These are phyloP conservation scores for Omphaloscelis lunosa DNA, from an alignment of 2,888 invertebrate species.

Conservation along the genomic window DNA sequence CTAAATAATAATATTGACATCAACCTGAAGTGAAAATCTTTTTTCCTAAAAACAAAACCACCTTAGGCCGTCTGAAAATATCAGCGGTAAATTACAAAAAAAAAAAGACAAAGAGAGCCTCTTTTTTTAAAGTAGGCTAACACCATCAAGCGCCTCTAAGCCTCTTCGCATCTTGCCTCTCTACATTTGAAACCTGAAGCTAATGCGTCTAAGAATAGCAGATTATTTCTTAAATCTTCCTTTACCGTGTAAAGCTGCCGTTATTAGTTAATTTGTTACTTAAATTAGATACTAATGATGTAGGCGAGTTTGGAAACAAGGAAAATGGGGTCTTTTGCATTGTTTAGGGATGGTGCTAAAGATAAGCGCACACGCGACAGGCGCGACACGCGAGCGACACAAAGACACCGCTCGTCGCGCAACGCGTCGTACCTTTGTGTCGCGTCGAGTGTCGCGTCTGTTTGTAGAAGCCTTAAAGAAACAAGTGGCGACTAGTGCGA, in stretches of 20 bases:
- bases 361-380: too few relatives aligned
- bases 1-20: too few relatives aligned
- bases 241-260: conserved; percentile 42
- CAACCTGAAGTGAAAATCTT: too few relatives aligned
- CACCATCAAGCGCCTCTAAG: background rate
- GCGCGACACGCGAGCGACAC: too few relatives aligned
- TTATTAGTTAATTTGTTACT: conserved; percentile 55
- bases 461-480: too few relatives aligned
- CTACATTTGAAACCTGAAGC: conserved; percentile 35
- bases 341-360: background rate
- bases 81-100: background rate
- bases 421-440: too few relatives aligned
- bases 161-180: conserved; percentile 46
- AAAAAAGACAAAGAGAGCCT: background rate
- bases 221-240: conserved; percentile 65
- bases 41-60: too few relatives aligned
- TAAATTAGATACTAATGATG: conserved; percentile 54
- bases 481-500: too few relatives aligned
- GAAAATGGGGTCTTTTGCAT: background rate
- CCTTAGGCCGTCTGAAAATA: too few relatives aligned
- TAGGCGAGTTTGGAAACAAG: conserved; percentile 14
- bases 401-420: too few relatives aligned
- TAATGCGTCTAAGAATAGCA: conserved; percentile 63
- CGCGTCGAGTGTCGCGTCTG: too few relatives aligned
- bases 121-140: background rate